A percentile compares a stretch with the other conserved stretches of the same genome.
phyloP scores from a whole-genome alignment of 1,140 invertebrate species.

The Lepidotrigona ventralis region DNA sequence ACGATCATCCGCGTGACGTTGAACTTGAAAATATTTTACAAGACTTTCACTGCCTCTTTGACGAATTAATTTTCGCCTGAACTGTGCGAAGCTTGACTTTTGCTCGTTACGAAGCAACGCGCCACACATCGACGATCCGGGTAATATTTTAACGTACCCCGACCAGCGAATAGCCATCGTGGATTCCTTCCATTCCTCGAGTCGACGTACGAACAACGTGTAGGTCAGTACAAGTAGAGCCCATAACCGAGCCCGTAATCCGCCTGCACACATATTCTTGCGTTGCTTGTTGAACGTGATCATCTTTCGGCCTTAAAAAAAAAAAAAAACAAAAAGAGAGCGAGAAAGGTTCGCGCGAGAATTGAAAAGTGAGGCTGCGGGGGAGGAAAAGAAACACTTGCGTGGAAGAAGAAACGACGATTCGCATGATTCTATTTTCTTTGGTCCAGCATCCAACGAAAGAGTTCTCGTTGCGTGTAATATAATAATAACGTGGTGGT shows the following conservation, averaged over 20 bases:
- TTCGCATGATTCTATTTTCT: not conserved
- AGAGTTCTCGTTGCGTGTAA: conserved; percentile 36
- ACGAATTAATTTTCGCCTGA: not conserved
- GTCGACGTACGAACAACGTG: not conserved
- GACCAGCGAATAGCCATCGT: conserved; percentile 7
- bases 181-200: conserved; percentile 7
- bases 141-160: conserved; percentile 45
- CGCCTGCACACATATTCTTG: not conserved
- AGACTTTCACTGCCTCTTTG: not conserved
- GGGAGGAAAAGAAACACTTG: too few relatives aligned
- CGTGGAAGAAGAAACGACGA: too few relatives aligned
- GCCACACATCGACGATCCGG: not conserved
- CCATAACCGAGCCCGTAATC: not conserved
- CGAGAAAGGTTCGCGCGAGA: not conserved
- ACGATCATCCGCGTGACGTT: too few relatives aligned
- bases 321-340: not conserved
- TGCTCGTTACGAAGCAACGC: not conserved
- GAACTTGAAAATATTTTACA: not conserved
- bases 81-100: not conserved
- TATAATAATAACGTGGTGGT: conserved; percentile 45
- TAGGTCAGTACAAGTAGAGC: conserved; percentile 23
- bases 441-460: conserved; percentile 40
- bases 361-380: too few relatives aligned
- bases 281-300: conserved; percentile 12
- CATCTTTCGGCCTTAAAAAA: conserved; percentile 3